These are phyloP conservation scores for Hemicordylus capensis DNA, from an alignment of 2,113 vertebrate species.

Conservation along the genomic window DNA sequence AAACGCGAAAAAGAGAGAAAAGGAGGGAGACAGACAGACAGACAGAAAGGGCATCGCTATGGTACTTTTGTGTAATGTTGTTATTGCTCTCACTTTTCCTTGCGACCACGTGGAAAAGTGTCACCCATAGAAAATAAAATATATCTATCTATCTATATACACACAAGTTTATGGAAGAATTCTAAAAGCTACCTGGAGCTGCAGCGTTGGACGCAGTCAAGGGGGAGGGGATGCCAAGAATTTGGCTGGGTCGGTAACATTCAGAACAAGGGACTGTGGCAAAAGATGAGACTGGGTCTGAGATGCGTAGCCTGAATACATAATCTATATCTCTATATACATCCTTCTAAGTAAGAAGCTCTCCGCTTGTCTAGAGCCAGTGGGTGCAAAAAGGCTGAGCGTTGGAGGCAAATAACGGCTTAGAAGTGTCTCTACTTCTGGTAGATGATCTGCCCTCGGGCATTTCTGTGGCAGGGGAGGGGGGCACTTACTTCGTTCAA, in stretches of 20 bases:
- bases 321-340: too few species aligned
- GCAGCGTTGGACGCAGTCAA: background rate
- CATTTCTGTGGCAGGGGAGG: too few species aligned
- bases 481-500: too few species aligned
- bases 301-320: too few species aligned
- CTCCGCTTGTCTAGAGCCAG: background rate
- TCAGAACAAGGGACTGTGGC: background rate
- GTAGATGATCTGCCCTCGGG: too few species aligned
- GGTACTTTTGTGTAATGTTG: slow-evolving; percentile 87
- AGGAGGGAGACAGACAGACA: slow-evolving; percentile 12
- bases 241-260: background rate
- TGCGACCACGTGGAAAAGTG: slow-evolving; percentile 82
- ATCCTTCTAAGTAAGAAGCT: background rate
- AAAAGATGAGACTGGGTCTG: background rate
- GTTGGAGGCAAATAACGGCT: too few species aligned
- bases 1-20: slow-evolving; percentile 73
- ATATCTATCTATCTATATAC: slow-evolving; percentile 62
- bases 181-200: background rate
- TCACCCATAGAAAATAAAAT: slow-evolving; percentile 86
- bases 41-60: slow-evolving; percentile 78
- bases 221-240: background rate
- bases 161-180: slow-evolving; percentile 77
- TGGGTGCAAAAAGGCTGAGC: background rate
- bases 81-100: slow-evolving; percentile 90
- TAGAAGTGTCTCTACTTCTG: too few species aligned